Base-by-base conservation (phyloP, 2,888 invertebrate species). In the Biston betularia region DNA sequence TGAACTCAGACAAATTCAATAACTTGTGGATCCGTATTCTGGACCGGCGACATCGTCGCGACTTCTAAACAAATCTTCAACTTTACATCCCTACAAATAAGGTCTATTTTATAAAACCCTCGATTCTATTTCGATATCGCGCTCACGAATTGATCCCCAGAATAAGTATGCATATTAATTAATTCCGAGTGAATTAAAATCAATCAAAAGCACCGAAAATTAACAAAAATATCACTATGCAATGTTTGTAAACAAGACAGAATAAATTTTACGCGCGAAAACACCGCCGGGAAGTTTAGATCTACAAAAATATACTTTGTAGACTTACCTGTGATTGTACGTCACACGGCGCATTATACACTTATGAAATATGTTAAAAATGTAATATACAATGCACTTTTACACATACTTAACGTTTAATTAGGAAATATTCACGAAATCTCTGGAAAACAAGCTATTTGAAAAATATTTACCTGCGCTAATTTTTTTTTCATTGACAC, bases 21-120 rank as follows among this genome's bases (percentile, higher is more conserved):
- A 82, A 77, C 84, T 86, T 80, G 71, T 69, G 80, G 76, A 74
- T 80, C 82, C 88, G 48, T 90, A 92, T 89, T 92, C 90, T 79
- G 82, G 69, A 76, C 66, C 24, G 68, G 72, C 75, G 63, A 65
- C 54, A 82, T 79, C 78, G 76, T 65, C 69, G 40, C 63, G 33
- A 63, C 34, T 69, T 74, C 75, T 69, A 70, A 77, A 73, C 60
- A 65, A 66, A 72, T 77, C 78, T 69, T 86, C 63, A 67, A 80
- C 84, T 76, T 81, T 89, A 89, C 77, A 49, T 0, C 64, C 0
- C 57, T 3, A 0, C 0, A 0, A n/a, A 72, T 87, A 90, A 80
- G 79, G 81, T 75, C 69, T 62, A 87, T 69, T 81, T 79, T 88
- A 61, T 76, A 73, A 75, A 77, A 79, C 68, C 73, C 75, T 65